These are phyloP conservation scores for Dicaeum eximium DNA, from an alignment of 2,113 vertebrate species.

Conservation along the genomic window DNA sequence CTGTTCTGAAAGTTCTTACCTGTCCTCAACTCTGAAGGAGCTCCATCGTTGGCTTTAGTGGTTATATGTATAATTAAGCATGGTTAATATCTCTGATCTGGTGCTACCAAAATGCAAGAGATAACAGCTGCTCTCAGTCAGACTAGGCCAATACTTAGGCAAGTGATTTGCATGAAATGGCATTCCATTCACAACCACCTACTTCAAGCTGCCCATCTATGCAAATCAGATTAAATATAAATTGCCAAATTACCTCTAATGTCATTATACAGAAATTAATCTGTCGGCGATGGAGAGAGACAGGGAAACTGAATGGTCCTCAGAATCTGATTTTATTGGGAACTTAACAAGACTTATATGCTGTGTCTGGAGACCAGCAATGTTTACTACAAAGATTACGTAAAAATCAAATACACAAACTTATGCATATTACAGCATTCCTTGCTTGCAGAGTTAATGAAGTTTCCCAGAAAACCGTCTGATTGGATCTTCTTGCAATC, in stretches of 20 bases:
- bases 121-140: background rate
- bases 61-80: background rate
- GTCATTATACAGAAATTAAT: background rate
- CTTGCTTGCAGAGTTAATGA: too few relatives aligned
- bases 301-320: too few relatives aligned
- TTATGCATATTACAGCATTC: too few relatives aligned
- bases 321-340: too few relatives aligned
- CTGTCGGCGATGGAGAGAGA: too few relatives aligned
- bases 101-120: background rate
- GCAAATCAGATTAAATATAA: slow-evolving; percentile 25
- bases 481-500: too few relatives aligned
- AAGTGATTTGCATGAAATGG: background rate
- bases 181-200: background rate
- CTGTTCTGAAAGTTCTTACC: background rate
- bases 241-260: background rate
- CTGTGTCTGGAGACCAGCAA: too few relatives aligned
- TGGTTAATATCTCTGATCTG: background rate
- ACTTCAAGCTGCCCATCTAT: background rate
- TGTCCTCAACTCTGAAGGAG: background rate
- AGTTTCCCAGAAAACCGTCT: too few relatives aligned
- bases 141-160: background rate
- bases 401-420: too few relatives aligned
- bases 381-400: too few relatives aligned
- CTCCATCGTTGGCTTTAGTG: background rate
- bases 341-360: too few relatives aligned